phyloP scores from a whole-genome alignment of 2,797 vertebrate genomes.

The Coregonus suidteri region DNA sequence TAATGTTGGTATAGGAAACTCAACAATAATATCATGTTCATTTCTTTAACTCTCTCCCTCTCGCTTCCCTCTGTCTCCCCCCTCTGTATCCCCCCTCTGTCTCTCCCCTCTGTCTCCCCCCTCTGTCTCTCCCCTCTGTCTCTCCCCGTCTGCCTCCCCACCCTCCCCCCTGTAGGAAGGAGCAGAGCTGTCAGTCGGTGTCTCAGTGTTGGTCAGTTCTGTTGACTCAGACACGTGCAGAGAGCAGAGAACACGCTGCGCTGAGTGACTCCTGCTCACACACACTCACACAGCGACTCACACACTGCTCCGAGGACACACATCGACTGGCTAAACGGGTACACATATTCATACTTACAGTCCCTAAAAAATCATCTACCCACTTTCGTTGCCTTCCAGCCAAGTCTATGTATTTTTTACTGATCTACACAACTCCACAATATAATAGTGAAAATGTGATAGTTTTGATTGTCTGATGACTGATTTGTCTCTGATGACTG shows the following conservation, averaged over 20 bases:
- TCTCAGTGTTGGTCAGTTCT: slow-evolving; percentile 88
- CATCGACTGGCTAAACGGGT: slow-evolving; percentile 85
- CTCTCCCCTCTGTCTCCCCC: too few species aligned
- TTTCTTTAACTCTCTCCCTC: too few species aligned
- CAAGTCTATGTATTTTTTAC: too few species aligned
- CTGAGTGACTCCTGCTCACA: slow-evolving; percentile 84
- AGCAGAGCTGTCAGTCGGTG: slow-evolving; percentile 85
- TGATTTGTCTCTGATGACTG: too few species aligned
- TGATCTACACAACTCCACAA: too few species aligned
- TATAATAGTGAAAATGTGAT: too few species aligned
- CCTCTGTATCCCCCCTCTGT: too few species aligned
- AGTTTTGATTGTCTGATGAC: too few species aligned
- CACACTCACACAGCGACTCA: slow-evolving; percentile 80
- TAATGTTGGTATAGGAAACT: neutral
- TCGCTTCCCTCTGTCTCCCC: too few species aligned
- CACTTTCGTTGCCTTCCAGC: too few species aligned
- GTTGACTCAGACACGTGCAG: slow-evolving; percentile 86
- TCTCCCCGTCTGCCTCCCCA: neutral
- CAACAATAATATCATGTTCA: too few species aligned
- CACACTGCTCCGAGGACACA: slow-evolving; percentile 83
- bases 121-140: too few species aligned
- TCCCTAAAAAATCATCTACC: neutral
- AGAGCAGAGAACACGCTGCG: slow-evolving; percentile 85
- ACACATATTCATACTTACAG: slow-evolving; percentile 2
- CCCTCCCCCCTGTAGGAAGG: slow-evolving; percentile 75